Base-by-base conservation (phyloP, 2,113 vertebrate species). In the Brachirus orientalis region DNA sequence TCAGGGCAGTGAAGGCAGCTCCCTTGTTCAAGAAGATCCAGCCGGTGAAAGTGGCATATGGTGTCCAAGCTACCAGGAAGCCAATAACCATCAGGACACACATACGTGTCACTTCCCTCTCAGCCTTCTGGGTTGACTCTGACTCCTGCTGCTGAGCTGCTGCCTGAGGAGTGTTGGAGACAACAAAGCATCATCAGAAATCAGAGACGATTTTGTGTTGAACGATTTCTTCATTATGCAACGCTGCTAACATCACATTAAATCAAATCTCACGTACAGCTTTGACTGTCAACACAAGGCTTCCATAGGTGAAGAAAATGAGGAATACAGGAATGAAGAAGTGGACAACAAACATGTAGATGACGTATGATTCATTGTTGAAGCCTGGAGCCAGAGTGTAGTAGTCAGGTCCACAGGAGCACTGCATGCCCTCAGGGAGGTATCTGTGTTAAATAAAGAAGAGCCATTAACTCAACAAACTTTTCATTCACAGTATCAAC, bases 21-120 rank as follows among this genome's bases (percentile, higher is more conserved):
- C 94, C 94, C 75, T 86, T 94, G 85, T 95, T 95, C 57, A 94
- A 68, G 88, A 94, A 95, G 82, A 95, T 94, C 92, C 92, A 95
- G n/a, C 85, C 91, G 0, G 93, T 89, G 28, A 92, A 89, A 17
- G 63, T 48, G 0, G 94, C 93, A 1, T 95, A 95, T 50, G 94
- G 94, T 0, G 59, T 65, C 93, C 94, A 95, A 54, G 93, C 93
- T 22, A 91, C 1, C 61, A 95, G 75, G 64, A 94, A 93, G 9
- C 93, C 93, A 18, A 92, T 8, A 35, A 94, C 92, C 93, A 95
- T 94, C 48, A 95, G 82, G 85, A 93, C 59, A 55, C 93, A 93
- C 93, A 95, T 95, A 19, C 91, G 81, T 0, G 94, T 95, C 58
- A 95, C 94, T 85, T 95, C 93, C 64, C 45, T 93, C 83, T 95